A percentile compares a stretch with the other conserved stretches of the same genome.
Evolutionary conservation across 2,888 invertebrate genomes (phyloP).

Genomic region (Andrena bucephala): DNA sequence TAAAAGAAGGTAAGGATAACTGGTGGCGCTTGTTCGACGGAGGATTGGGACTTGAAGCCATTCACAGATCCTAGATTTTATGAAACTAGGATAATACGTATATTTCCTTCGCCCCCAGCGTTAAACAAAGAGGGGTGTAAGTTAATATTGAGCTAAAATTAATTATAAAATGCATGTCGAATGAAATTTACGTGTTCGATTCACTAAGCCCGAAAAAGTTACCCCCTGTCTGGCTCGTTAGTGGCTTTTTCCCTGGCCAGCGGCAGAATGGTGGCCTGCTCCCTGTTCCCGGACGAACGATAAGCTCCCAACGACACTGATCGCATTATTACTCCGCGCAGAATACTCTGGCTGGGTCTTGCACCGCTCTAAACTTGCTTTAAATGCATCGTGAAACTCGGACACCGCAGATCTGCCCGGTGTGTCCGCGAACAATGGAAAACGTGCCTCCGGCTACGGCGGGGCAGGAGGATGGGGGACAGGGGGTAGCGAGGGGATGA

Average conservation of each 20-base stretch:
- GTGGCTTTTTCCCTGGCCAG: not conserved
- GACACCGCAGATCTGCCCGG: slow-evolving; percentile 43
- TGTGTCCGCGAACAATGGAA: slow-evolving; percentile 55
- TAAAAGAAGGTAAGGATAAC: no score
- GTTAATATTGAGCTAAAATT: not conserved
- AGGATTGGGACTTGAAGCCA: no score
- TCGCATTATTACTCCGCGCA: slow-evolving; percentile 36
- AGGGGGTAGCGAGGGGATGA: slow-evolving; percentile 62
- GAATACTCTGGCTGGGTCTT: slow-evolving; percentile 22
- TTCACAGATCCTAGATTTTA: no score
- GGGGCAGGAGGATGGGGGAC: slow-evolving; percentile 31
- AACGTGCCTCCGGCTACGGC: slow-evolving; percentile 57
- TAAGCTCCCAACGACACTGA: slow-evolving; percentile 15
- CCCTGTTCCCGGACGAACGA: slow-evolving; percentile 3
- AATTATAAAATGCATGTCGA: not conserved
- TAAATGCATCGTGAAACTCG: slow-evolving; percentile 49
- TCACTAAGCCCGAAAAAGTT: not conserved
- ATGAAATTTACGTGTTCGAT: not conserved
- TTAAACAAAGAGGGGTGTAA: no score
- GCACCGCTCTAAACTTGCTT: slow-evolving; percentile 28
- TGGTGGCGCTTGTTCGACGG: no score
- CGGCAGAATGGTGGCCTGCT: not conserved
- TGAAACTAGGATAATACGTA: no score
- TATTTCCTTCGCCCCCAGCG: no score
- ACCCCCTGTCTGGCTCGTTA: no score